Evolutionary conservation across 2,888 invertebrate species (phyloP).

Genomic region (Caradrina kadenii): DNA sequence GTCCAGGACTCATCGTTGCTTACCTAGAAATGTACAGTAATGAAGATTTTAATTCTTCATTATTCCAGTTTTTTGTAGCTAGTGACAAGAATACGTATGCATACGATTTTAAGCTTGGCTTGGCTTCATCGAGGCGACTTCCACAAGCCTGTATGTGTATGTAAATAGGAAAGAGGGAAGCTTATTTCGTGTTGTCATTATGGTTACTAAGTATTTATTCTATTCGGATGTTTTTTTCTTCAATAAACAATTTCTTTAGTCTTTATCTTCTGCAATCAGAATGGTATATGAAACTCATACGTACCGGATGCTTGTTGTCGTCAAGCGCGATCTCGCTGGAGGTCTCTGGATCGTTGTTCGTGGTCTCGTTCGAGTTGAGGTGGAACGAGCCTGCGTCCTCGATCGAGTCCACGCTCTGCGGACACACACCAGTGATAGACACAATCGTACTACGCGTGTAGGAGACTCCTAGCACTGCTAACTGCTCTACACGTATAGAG

Average conservation of each 20-base stretch:
- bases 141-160: background rate
- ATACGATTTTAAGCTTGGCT: background rate
- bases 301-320: conserved; percentile 92
- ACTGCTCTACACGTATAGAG: conserved; percentile 26
- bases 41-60: background rate
- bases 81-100: too few relatives aligned
- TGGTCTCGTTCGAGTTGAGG: conserved; percentile 93
- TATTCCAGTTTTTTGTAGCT: too few relatives aligned
- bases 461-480: conserved; percentile 24
- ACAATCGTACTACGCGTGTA: conserved; percentile 7
- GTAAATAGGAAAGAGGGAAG: background rate
- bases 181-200: background rate
- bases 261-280: background rate
- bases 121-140: too few relatives aligned
- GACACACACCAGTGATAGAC: conserved; percentile 46
- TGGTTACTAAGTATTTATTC: too few relatives aligned
- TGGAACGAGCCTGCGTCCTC: conserved; percentile 94
- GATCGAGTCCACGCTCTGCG: conserved; percentile 96
- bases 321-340: conserved; percentile 93
- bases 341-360: conserved; percentile 93
- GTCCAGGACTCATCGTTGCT: conserved; percentile 97
- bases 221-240: too few relatives aligned
- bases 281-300: conserved; percentile 52
- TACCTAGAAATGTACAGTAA: conserved; percentile 72
- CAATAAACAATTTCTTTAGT: too few relatives aligned